These are phyloP conservation scores for Rhopilema esculentum DNA, from an alignment of 30 jellyfish, hydroid and myxozoan species.

Conservation along the genomic window DNA sequence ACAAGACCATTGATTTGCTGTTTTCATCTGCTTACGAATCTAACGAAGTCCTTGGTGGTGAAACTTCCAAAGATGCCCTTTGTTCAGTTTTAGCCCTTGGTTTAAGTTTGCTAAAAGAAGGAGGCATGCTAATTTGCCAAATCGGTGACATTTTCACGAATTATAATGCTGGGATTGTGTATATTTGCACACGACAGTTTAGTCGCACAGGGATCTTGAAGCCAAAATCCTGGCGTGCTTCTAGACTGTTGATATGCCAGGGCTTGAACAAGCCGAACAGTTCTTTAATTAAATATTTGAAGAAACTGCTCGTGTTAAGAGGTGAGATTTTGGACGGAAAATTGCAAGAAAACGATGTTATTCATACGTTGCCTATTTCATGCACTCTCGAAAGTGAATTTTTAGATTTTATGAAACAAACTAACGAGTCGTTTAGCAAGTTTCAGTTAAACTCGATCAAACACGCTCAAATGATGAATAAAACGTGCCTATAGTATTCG, in stretches of 20 bases:
- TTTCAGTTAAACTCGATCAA: neutral
- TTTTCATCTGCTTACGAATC: conserved; percentile 1
- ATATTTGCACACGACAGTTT: conserved; percentile 39
- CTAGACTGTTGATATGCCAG: conserved; percentile 26
- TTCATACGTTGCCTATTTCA: conserved; percentile 26
- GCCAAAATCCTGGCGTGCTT: neutral
- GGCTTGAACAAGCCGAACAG: neutral
- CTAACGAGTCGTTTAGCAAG: conserved; percentile 16
- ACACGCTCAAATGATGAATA: neutral
- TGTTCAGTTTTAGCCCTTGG: neutral
- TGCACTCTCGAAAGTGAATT: conserved; percentile 14
- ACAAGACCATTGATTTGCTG: conserved; percentile 17
- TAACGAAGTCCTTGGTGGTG: conserved; percentile 4
- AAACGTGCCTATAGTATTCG: neutral
- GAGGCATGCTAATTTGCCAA: conserved; percentile 53
- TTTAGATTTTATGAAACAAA: neutral
- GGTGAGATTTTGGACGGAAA: neutral
- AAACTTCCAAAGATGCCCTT: conserved; percentile 8
- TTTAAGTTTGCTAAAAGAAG: conserved; percentile 12
- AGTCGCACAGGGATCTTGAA: conserved; percentile 1
- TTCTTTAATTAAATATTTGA: neutral
- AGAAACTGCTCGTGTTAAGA: neutral
- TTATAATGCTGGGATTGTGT: conserved; percentile 54
- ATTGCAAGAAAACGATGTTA: neutral
- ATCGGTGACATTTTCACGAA: conserved; percentile 54